Percentiles rank a stretch among this genome's conserved stretches.
Evolutionary conservation across 2,888 invertebrate genomes (phyloP).

Genomic region (Fissipunctia ypsillon): DNA sequence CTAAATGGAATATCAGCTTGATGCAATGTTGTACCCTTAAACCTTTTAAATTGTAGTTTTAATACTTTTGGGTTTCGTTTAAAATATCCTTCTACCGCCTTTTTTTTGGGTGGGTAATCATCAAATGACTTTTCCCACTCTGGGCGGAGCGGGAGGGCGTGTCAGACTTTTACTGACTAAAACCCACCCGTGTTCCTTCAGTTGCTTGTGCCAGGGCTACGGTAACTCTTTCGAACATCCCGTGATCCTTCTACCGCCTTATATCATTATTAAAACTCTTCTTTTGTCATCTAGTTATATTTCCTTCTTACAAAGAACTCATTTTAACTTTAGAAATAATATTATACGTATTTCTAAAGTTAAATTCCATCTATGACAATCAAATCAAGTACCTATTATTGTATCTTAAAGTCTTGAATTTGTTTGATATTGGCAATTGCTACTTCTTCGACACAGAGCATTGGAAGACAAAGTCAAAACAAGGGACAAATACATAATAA

Average conservation of each 20-base stretch:
- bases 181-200: too few species aligned
- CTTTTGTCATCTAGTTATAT: neutral
- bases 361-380: neutral
- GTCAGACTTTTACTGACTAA: too few species aligned
- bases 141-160: too few species aligned
- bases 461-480: neutral
- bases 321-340: neutral
- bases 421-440: constrained; percentile 2
- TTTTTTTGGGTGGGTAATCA: too few species aligned
- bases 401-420: neutral
- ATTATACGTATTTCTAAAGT: neutral
- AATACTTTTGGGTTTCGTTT: neutral
- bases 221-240: too few species aligned
- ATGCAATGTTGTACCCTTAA: neutral
- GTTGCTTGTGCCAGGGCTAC: too few species aligned
- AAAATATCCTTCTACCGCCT: neutral
- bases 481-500: neutral
- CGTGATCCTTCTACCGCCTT: neutral
- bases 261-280: neutral
- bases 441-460: neutral
- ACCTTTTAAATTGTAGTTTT: neutral
- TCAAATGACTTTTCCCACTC: too few species aligned
- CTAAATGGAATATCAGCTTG: constrained; percentile 9
- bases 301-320: neutral
- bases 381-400: neutral